These are phyloP conservation scores for Hoplodrina ambigua DNA, from an alignment of 2,888 invertebrate genomes.

Conservation along the genomic window DNA sequence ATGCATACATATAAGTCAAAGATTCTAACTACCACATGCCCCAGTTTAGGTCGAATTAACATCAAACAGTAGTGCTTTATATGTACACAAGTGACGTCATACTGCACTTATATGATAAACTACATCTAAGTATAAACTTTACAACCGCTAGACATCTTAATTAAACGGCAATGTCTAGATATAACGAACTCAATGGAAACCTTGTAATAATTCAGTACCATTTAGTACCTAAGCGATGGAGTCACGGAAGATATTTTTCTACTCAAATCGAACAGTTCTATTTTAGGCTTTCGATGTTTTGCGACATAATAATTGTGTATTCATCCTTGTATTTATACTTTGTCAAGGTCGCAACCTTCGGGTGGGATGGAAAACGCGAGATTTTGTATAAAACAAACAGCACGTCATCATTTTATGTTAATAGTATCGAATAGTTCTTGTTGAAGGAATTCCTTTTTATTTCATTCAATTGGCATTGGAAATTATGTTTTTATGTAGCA, in stretches of 20 bases:
- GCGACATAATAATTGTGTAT: conserved; percentile 46
- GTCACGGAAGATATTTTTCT: conserved; percentile 60
- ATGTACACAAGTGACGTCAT: neutral
- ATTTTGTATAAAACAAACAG: conserved; percentile 29
- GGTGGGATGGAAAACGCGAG: conserved; percentile 9
- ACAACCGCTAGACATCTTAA: conserved; percentile 19
- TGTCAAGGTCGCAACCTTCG: conserved; percentile 44
- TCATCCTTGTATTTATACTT: conserved; percentile 39
- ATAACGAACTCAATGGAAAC: conserved; percentile 35
- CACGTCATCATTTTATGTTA: conserved; percentile 46
- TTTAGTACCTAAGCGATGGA: conserved; percentile 43
- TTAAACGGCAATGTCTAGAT: conserved; percentile 23
- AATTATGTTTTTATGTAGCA: conserved; percentile 36
- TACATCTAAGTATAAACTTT: neutral
- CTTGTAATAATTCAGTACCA: conserved; percentile 44
- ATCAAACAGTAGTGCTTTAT: neutral
- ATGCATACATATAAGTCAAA: neutral
- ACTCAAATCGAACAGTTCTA: conserved; percentile 48
- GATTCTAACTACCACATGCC: neutral
- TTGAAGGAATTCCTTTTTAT: conserved; percentile 34
- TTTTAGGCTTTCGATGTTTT: conserved; percentile 46
- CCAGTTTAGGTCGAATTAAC: neutral
- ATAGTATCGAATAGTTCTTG: conserved; percentile 39
- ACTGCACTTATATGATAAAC: conserved; percentile 2
- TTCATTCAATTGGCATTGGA: conserved; percentile 41